Conservation (phyloP, 2,797 vertebrate species). For the Xiphorhynchus erythropygius region DNA sequence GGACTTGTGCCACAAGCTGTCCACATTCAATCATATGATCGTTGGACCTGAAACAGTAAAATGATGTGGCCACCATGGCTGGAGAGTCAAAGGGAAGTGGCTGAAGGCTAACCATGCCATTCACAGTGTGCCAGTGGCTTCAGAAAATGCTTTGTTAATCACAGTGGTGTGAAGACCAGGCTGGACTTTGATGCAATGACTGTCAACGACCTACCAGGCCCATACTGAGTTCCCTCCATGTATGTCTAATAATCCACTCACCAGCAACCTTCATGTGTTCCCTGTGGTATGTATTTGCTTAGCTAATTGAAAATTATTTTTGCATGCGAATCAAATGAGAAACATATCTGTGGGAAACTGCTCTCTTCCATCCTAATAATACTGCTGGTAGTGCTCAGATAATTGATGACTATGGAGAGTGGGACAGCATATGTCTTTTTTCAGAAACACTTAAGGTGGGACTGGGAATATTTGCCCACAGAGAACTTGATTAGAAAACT, state of each 20-base stretch:
- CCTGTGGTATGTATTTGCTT: not conserved
- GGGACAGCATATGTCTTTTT: not conserved
- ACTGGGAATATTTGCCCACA: not conserved
- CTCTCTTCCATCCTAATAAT: not conserved
- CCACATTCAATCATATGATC: not conserved
- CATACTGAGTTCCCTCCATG: rapidly evolving
- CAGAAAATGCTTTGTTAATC: not conserved
- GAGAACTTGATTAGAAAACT: slow-evolving; percentile 15
- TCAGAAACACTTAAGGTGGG: not conserved
- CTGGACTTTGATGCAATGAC: not conserved
- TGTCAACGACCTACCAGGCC: not conserved
- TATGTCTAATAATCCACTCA: not conserved
- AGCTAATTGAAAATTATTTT: not conserved
- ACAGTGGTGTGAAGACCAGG: not conserved
- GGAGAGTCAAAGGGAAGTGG: not conserved
- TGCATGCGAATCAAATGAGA: not conserved
- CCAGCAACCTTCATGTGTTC: not conserved
- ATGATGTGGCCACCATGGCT: not conserved
- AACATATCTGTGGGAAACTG: not conserved
- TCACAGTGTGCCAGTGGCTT: not conserved
- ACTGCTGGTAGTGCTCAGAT: not conserved
- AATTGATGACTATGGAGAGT: not conserved
- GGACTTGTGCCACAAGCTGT: not conserved
- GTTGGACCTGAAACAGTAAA: not conserved
- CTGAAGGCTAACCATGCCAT: not conserved